These are phyloP conservation scores for Nestor notabilis DNA, from an alignment of 2,113 vertebrate genomes.

Conservation along the genomic window DNA sequence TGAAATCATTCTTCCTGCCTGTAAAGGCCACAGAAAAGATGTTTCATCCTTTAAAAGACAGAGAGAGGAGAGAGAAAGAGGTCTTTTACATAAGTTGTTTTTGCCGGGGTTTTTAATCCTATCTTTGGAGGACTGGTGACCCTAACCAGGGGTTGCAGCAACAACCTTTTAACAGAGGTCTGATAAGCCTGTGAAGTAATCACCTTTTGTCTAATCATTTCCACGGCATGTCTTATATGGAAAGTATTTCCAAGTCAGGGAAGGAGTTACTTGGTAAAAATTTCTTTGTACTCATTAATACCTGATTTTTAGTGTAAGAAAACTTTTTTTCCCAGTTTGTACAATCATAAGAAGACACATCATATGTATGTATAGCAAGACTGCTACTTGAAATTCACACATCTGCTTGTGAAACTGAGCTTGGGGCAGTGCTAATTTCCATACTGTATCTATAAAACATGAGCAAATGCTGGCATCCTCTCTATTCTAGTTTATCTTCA, in stretches of 20 bases:
- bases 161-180: background rate
- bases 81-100: background rate
- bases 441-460: background rate
- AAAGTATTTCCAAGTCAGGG: background rate
- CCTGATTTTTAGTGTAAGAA: background rate
- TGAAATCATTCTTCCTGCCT: background rate
- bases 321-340: background rate
- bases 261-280: background rate
- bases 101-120: background rate
- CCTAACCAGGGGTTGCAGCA: background rate
- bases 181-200: slow-evolving; percentile 26
- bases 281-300: background rate
- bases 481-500: background rate
- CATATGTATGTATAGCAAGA: background rate
- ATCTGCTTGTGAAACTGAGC: background rate
- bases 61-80: background rate
- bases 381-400: background rate
- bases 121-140: background rate
- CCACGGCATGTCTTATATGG: background rate
- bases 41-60: background rate
- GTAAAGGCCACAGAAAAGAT: background rate
- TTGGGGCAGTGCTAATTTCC: background rate
- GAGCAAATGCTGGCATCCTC: background rate
- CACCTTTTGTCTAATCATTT: slow-evolving; percentile 30
- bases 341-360: background rate